Evolutionary conservation across 2,113 vertebrate genomes (phyloP), one percentile per base, ranked within the genome.

Genomic region (Sialia sialis): DNA sequence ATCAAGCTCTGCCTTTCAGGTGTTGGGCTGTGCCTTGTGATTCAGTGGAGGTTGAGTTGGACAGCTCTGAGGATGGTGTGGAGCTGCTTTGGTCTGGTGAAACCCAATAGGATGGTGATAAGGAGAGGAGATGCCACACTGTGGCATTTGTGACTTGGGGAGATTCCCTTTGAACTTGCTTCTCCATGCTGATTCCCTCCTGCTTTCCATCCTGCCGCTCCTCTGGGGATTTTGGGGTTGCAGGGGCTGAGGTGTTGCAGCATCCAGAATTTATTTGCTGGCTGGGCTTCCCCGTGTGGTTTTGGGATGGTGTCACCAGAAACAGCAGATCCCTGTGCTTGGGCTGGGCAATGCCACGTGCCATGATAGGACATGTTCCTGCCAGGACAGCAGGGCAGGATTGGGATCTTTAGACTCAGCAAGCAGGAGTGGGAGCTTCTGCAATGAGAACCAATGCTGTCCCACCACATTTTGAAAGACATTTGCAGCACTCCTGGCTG

Each of bases 361-460:
- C 63, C 11, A 4, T 11, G 52, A 39, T 14, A 39, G 39, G 20
- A 18, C n/a, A 46, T 8, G 14, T 11, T 59, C 25, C 73, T 25
- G 52, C 6, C 7, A 20, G 46, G 46, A 52, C 70, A 29, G 62
- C 0, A 2, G 72, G 51, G 17, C 54, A 60, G 46, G 8, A 27
- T 58, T 44, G 51, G 84, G 27, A 20, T 62, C 54, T 51, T 2
- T 6, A 9, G 70, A 2, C 67, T 83, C 0, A 0, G 29, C 23
- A 20, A 19, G 64, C 19, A 12, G 88, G 51, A 77, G 21, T 4
- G 11, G 67, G 34, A 70, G 60, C 39, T n/a, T 68, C 87, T 84
- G 39, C 48, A 11, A 0, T 0, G 3, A 80, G 36, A 67, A 43
- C 29, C 0, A 0, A 4, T 29, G 55, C 39, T 17, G 30, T 55